Percentiles rank a stretch among this genome's conserved stretches.
Evolutionary conservation across 2,888 invertebrate genomes (phyloP).

Genomic region (Eilema caniola): DNA sequence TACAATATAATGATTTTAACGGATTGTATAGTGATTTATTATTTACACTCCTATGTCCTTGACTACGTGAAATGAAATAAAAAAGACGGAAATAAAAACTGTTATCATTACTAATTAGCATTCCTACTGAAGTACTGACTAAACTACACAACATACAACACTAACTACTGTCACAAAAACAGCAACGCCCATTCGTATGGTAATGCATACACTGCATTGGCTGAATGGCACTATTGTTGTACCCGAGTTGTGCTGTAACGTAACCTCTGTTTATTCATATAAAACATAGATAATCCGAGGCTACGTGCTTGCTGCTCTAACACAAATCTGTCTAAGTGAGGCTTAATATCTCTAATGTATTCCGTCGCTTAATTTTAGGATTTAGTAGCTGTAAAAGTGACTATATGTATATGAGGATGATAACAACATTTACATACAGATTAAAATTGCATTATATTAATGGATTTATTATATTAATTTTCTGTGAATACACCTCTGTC

Average conservation of each 20-base stretch:
- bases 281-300: constrained; percentile 41
- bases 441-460: constrained; percentile 25
- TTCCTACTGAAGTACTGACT: too few species aligned
- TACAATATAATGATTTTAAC: too few species aligned
- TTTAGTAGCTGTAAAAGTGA: constrained; percentile 26
- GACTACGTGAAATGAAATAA: not conserved
- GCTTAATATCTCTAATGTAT: constrained; percentile 36
- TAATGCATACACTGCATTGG: constrained; percentile 43
- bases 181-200: constrained; percentile 48
- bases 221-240: constrained; percentile 40
- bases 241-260: constrained; percentile 36
- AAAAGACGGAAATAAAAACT: not conserved
- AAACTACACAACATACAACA: constrained; percentile 27
- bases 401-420: constrained; percentile 13
- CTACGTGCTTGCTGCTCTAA: constrained; percentile 37
- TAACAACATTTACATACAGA: constrained; percentile 38
- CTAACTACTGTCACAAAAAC: constrained; percentile 51
- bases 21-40: too few species aligned
- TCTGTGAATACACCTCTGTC: too few species aligned
- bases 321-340: constrained; percentile 39
- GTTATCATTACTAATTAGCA: too few species aligned
- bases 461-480: too few species aligned
- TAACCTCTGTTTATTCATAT: constrained; percentile 45
- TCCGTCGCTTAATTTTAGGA: constrained; percentile 32
- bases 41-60: too few species aligned